Evolutionary conservation across 2,113 vertebrate species (phyloP).

Genomic region (Nestor notabilis): DNA sequence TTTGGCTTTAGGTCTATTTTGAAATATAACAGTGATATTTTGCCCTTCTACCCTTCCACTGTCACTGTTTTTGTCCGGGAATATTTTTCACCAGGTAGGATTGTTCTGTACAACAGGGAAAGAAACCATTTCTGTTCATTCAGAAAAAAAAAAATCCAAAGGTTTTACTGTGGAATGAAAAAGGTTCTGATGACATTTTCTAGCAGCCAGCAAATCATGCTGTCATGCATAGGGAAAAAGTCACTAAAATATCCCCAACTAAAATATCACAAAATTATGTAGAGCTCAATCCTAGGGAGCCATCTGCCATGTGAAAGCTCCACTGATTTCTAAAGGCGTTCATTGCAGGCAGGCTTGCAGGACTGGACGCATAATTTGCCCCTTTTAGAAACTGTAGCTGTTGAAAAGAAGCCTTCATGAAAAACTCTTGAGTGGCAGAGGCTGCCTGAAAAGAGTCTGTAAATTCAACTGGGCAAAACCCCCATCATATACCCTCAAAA

Average conservation of each 20-base stretch:
- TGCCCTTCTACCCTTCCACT: not conserved
- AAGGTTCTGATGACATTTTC: constrained; percentile 60
- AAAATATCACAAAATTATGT: constrained; percentile 60
- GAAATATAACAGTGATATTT: not conserved
- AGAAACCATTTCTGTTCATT: not conserved
- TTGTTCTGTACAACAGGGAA: not conserved
- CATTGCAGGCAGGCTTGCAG: constrained; percentile 29
- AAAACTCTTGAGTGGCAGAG: not conserved
- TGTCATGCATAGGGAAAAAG: constrained; percentile 61
- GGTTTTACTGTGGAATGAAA: constrained; percentile 14
- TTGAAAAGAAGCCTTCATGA: not conserved
- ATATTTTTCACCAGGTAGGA: not conserved
- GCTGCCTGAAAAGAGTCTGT: not conserved
- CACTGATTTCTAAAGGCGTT: constrained; percentile 35
- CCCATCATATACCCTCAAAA: not conserved
- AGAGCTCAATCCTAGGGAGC: constrained; percentile 44
- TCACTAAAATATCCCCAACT: constrained; percentile 64
- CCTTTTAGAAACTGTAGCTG: constrained; percentile 41
- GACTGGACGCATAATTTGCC: constrained; percentile 58
- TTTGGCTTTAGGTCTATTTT: not conserved
- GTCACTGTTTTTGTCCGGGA: not conserved
- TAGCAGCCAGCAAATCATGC: constrained; percentile 49
- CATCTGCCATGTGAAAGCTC: constrained; percentile 67
- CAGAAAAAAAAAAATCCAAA: not conserved
- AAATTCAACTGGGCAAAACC: not conserved